Evolutionary conservation across 2,113 vertebrate genomes (phyloP), one percentile per base, ranked within the genome.

Genomic region (Platichthys flesus): DNA sequence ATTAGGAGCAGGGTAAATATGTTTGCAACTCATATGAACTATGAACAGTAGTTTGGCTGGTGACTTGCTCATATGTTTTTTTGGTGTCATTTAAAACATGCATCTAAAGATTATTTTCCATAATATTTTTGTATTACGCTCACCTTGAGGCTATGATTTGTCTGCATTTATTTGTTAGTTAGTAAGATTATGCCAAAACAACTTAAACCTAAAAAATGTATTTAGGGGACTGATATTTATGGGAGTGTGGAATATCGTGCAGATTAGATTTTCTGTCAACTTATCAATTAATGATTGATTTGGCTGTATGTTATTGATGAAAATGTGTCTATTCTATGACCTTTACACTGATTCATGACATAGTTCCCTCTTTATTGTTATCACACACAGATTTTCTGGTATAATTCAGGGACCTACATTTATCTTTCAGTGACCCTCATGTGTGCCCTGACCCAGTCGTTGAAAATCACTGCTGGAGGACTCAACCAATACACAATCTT

Each of bases 401-500:
- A 51, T 16, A 49, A 49, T 49, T 40, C 37, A 40, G 37, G 37
- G 37, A 40, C 37, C 37, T 40, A 18, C 75, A 80, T 88, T 89
- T 79, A 82, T 88, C 83, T 85, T 80, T 20, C 21, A 0, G 64
- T 57, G 74, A 71, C 85, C 79, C 71, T 77, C 52, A 42, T 61
- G 67, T 69, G 71, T 83, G 70, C 58, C 71, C 68, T 74, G 67
- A 78, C 74, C 82, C 59, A 14, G n/a, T 61, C 28, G 12, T 28
- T 83, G 24, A 76, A 75, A 78, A 75, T 74, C 78, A 54, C 67
- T 61, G 58, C 82, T 75, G 52, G 61, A 79, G 73, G 85, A 82
- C 76, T 45, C 28, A 40, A 82, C 68, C 64, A 71, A 80, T 74
- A 71, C 59, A 83, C 83, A 76, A 84, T 88, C 63, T 86, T 52